Evolutionary conservation across 2,113 vertebrate species (phyloP).

Genomic region (Leptobrachium leishanense): DNA sequence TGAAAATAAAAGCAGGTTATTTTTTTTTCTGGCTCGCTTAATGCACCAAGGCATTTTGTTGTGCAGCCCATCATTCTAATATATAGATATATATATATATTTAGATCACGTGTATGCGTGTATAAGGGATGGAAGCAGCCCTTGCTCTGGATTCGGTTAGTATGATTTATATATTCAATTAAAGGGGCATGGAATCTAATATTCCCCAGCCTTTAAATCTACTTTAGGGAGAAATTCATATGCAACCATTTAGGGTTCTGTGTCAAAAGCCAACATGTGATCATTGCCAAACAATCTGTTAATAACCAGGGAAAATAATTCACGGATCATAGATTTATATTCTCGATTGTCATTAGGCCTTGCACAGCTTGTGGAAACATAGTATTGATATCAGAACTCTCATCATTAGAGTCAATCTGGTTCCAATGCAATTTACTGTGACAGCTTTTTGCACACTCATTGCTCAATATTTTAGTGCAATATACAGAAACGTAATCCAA

Average conservation of each 20-base stretch:
- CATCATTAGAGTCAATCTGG: not conserved
- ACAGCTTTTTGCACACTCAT: no score
- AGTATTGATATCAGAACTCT: slow-evolving; percentile 18
- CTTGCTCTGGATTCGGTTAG: slow-evolving; percentile 42
- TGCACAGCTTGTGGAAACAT: not conserved
- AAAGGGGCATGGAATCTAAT: slow-evolving; percentile 44
- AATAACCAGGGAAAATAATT: slow-evolving; percentile 15
- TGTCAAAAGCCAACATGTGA: slow-evolving; percentile 16
- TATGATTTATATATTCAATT: slow-evolving; percentile 49
- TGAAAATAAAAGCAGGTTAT: no score
- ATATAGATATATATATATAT: no score
- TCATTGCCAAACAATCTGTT: slow-evolving; percentile 24
- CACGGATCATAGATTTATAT: slow-evolving; percentile 18
- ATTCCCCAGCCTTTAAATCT: slow-evolving; percentile 46
- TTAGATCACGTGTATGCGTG: not conserved
- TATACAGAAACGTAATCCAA: no score
- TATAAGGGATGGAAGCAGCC: slow-evolving; percentile 16
- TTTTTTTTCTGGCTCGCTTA: no score
- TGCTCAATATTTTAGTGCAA: no score
- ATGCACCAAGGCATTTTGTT: no score
- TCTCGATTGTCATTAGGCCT: slow-evolving; percentile 3
- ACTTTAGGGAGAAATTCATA: slow-evolving; percentile 41
- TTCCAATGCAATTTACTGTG: no score
- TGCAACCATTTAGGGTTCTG: slow-evolving; percentile 44
- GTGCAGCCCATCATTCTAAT: no score